phyloP scores from a whole-genome alignment of 23 tunicate genomes.

The Oikopleura albicans region DNA sequence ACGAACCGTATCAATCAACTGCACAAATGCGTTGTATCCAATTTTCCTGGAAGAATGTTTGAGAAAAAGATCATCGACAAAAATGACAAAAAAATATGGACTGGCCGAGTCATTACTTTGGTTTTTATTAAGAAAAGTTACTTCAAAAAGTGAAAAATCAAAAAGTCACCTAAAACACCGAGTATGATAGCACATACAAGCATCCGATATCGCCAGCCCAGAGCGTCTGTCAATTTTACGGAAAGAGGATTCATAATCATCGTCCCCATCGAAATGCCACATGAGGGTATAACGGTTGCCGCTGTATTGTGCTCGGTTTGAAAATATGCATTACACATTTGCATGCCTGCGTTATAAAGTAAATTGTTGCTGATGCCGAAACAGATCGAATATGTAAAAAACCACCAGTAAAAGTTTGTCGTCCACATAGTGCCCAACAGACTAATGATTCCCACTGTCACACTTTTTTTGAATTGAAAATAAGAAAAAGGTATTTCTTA shows the following conservation, averaged over 20 bases:
- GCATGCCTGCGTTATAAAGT: slow-evolving; percentile 5
- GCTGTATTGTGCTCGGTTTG: slow-evolving; percentile 6
- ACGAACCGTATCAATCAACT: too few species aligned
- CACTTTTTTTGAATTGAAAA: too few species aligned
- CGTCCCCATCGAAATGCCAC: neutral
- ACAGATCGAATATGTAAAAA: neutral
- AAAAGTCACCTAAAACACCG: neutral
- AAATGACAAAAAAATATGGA: too few species aligned
- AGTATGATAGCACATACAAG: neutral
- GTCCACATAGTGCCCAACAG: neutral
- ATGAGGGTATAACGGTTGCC: neutral
- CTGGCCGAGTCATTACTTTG: too few species aligned
- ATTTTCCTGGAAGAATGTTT: too few species aligned
- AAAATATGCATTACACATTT: neutral
- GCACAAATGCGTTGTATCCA: too few species aligned
- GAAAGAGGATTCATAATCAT: slow-evolving; percentile 5
- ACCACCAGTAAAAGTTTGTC: neutral
- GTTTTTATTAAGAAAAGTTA: too few species aligned
- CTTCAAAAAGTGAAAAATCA: too few species aligned
- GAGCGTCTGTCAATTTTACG: neutral
- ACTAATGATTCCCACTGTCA: neutral
- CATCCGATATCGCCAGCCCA: neutral
- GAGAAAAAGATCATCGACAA: too few species aligned
- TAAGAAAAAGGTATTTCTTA: too few species aligned
- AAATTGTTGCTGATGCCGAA: neutral